A percentile compares a stretch with the other conserved stretches of the same genome.
Evolutionary conservation across 2,113 vertebrate species (phyloP).

Genomic region (Pollachius pollachius): DNA sequence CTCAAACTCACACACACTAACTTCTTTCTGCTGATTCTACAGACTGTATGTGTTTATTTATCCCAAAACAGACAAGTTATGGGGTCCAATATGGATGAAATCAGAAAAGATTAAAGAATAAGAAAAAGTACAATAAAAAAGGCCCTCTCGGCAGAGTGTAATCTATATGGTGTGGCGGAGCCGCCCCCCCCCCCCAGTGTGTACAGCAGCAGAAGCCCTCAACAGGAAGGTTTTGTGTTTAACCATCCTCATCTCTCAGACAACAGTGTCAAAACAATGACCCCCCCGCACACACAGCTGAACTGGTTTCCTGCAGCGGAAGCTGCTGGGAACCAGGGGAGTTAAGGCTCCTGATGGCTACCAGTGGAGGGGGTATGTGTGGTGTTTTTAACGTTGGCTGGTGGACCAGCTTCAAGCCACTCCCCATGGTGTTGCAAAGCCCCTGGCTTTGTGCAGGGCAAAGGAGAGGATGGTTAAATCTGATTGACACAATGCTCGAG

Average conservation of each 20-base stretch:
- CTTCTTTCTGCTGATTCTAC: slow-evolving; percentile 49
- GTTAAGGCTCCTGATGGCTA: not conserved
- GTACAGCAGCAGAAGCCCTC: slow-evolving; percentile 24
- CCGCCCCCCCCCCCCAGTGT: slow-evolving; percentile 8
- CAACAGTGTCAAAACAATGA: slow-evolving; percentile 52
- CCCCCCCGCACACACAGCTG: slow-evolving; percentile 22
- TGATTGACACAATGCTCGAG: slow-evolving; percentile 56
- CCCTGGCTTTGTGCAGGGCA: slow-evolving; percentile 37
- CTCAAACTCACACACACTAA: slow-evolving; percentile 4
- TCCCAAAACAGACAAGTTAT: slow-evolving; percentile 25
- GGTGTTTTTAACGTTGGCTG: slow-evolving; percentile 18
- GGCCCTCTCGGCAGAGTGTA: not conserved
- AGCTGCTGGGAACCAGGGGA: slow-evolving; percentile 28
- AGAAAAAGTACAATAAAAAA: not conserved
- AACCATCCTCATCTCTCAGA: slow-evolving; percentile 42
- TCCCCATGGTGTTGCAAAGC: slow-evolving; percentile 28
- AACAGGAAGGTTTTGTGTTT: slow-evolving; percentile 49
- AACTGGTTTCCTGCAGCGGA: slow-evolving; percentile 47
- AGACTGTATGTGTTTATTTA: slow-evolving; percentile 23
- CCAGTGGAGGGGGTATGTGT: too few species aligned
- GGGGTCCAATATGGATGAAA: too few species aligned
- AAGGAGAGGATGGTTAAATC: slow-evolving; percentile 52
- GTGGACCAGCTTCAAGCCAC: slow-evolving; percentile 28
- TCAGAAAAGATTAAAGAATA: not conserved
- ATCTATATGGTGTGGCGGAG: not conserved